These are phyloP conservation scores for Coccyzus lansbergi DNA, from an alignment of 2,797 vertebrate genomes.

Conservation along the genomic window DNA sequence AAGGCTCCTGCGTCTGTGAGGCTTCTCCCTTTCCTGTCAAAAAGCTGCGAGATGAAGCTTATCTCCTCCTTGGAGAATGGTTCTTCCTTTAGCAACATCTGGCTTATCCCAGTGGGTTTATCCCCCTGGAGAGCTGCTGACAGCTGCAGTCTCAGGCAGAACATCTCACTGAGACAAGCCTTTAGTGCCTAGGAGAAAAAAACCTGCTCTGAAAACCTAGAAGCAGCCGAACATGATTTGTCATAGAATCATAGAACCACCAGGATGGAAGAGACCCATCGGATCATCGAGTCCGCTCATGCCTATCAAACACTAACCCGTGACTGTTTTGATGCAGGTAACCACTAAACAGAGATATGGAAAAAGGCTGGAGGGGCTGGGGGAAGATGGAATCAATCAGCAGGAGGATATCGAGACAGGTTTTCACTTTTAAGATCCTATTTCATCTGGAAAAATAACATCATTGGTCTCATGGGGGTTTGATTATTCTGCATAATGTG, in stretches of 20 bases:
- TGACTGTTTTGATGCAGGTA: too few relatives aligned
- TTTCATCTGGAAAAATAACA: neutral
- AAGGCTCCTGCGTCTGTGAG: conserved; percentile 42
- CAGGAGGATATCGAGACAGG: too few relatives aligned
- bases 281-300: too few relatives aligned
- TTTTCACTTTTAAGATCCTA: neutral
- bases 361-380: too few relatives aligned
- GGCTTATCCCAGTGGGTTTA: neutral
- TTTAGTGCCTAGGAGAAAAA: conserved; percentile 78
- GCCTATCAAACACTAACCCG: too few relatives aligned
- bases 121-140: conserved; percentile 44
- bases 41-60: conserved; percentile 64
- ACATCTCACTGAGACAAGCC: conserved; percentile 81
- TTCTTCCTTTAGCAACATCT: conserved; percentile 26
- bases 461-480: neutral
- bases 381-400: neutral
- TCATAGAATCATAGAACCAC: too few relatives aligned
- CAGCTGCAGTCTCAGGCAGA: conserved; percentile 67
- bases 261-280: too few relatives aligned
- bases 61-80: neutral
- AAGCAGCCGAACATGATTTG: neutral
- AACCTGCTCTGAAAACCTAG: neutral
- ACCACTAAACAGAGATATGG: neutral
- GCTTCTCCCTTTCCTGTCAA: conserved; percentile 68
- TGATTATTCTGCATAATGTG: neutral